Conservation (phyloP, 2,888 invertebrate species). For the Nomada flava region DNA sequence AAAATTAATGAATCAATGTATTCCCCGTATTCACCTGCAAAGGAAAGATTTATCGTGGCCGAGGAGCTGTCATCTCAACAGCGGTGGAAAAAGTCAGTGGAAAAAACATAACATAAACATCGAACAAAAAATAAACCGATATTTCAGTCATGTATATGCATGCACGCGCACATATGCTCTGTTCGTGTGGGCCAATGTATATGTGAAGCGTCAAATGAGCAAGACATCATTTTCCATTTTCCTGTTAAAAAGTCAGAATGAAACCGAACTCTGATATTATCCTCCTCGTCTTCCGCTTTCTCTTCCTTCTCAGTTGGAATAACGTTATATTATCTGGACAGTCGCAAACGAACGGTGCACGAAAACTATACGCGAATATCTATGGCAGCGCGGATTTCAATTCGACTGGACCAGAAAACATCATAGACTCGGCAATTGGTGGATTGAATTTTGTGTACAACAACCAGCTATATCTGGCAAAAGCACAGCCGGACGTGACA, state of each 20-base stretch:
- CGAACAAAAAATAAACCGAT: too few relatives aligned
- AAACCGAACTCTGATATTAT: neutral
- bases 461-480: neutral
- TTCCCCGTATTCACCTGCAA: too few relatives aligned
- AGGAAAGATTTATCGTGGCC: too few relatives aligned
- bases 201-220: neutral
- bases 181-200: neutral
- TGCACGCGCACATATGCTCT: neutral
- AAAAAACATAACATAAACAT: too few relatives aligned
- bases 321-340: neutral
- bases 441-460: neutral
- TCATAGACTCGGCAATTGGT: neutral
- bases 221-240: conserved; percentile 6
- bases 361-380: conserved; percentile 14
- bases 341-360: neutral
- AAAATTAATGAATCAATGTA: too few relatives aligned
- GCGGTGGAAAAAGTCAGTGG: too few relatives aligned
- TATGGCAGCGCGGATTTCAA: conserved; percentile 16
- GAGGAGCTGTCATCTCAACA: too few relatives aligned
- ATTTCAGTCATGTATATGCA: neutral
- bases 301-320: neutral
- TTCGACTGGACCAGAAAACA: neutral
- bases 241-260: conserved; percentile 16
- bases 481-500: conserved; percentile 83
- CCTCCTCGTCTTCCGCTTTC: neutral